Evolutionary conservation across 2,888 invertebrate genomes (phyloP), one percentile per base, ranked within the genome.

Genomic region (Itoplectis maculator): DNA sequence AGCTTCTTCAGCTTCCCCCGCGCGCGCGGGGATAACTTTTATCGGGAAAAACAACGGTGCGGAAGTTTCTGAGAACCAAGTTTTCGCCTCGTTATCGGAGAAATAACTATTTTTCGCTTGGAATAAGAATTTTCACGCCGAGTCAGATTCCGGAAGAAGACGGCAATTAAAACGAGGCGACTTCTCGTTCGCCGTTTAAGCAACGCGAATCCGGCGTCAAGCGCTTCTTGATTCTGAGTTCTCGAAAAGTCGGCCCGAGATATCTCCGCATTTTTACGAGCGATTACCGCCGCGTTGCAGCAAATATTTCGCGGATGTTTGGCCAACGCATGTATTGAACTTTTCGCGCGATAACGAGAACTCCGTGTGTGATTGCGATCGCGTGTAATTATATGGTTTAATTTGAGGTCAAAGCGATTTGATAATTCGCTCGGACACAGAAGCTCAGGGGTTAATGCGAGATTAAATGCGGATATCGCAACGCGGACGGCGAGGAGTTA

Each of bases 381-480:
- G 47, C 15, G 47, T 51, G 37, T 40, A 18, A 61, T 61, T 15
- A 40, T 15, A 40, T 8, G 18, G n/a, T 18, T 54, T 9, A 3
- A 20, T 23, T 20, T 54, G 9, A 11, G 54, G 54, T 40, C 37
- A 37, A 61, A 37, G n/a, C 37, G 37, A 37, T 61, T 61, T 18
- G 37, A 40, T 61, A 35, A 37, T 9, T 37, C 1, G 23, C 20
- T 13, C 54, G 1, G 23, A 9, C 54, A 11, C 11, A n/a, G n/a
- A 7, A 11, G 2, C 37, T 15, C 37, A 5, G 29, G 42, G 45
- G 9, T 81, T 68, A 51, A 76, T 72, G 59, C 76, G 76, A 45
- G 72, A 81, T 72, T 73, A 72, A 81, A 51, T 72, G 66, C 59
- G 76, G 66, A 68, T 18, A 66, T 70, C 73, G 20, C 66, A 56